A percentile compares a stretch with the other conserved stretches of the same genome.
phyloP scores from a whole-genome alignment of 2,888 invertebrate genomes.

The Nemotelus nigrinus region DNA sequence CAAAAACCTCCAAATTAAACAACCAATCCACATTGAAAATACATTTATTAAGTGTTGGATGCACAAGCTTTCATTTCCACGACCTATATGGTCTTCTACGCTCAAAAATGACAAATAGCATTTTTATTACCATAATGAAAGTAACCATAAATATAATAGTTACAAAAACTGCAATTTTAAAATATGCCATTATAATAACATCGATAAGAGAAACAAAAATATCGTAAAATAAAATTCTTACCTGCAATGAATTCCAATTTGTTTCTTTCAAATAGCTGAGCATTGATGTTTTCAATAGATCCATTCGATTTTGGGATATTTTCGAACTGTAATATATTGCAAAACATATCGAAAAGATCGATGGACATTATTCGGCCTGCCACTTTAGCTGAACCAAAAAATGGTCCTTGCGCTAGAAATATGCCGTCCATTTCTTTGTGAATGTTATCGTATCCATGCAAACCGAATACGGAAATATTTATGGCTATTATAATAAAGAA shows the following conservation, averaged over 20 bases:
- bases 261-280: neutral
- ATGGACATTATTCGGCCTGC: constrained; percentile 71
- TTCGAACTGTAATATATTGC: constrained; percentile 68
- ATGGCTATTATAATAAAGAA: constrained; percentile 60
- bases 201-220: no score
- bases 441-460: constrained; percentile 75
- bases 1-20: no score
- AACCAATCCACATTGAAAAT: no score
- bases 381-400: constrained; percentile 67
- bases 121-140: neutral
- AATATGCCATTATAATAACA: no score
- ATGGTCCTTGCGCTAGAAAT: constrained; percentile 77
- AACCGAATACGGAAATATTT: constrained; percentile 67
- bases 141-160: neutral
- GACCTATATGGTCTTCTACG: neutral
- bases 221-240: neutral
- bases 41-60: no score
- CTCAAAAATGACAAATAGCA: constrained; percentile 3
- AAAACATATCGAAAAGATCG: constrained; percentile 74
- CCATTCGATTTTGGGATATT: neutral
- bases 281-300: neutral
- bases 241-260: neutral
- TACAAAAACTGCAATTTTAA: neutral
- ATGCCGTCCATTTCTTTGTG: constrained; percentile 72
- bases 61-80: neutral